Percentiles rank a stretch among this genome's conserved stretches.
These are phyloP conservation scores for Paramormyrops hopkinsi DNA, from an alignment of 2,797 vertebrate genomes.

Conservation along the genomic window DNA sequence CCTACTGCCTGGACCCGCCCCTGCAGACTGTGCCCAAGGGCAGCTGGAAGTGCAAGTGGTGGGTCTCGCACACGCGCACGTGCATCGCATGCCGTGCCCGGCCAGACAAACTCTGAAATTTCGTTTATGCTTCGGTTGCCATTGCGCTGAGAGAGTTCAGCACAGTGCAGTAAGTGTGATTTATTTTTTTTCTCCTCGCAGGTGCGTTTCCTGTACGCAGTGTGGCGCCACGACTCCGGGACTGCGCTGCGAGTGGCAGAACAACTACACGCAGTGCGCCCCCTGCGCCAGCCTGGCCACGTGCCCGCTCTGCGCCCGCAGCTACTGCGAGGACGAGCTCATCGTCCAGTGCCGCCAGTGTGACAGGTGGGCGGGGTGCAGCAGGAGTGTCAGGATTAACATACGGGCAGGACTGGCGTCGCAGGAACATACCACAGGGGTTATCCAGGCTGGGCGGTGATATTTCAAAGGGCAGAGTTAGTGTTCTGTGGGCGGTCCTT, in stretches of 20 bases:
- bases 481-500: neutral
- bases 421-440: neutral
- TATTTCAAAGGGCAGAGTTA: neutral
- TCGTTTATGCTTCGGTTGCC: neutral
- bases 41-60: slow-evolving; percentile 99
- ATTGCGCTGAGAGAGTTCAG: neutral
- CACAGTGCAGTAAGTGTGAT: neutral
- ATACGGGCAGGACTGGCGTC: neutral
- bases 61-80: neutral
- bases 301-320: slow-evolving; percentile 82
- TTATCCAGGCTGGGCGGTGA: neutral
- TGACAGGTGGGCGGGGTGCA: slow-evolving; percentile 71
- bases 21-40: slow-evolving; percentile 96
- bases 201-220: slow-evolving; percentile 96
- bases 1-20: slow-evolving; percentile 93
- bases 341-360: slow-evolving; percentile 95
- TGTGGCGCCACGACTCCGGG: slow-evolving; percentile 90
- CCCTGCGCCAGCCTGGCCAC: slow-evolving; percentile 85
- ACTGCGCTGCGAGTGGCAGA: slow-evolving; percentile 94
- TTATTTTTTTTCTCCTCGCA: slow-evolving; percentile 39
- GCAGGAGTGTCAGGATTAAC: neutral
- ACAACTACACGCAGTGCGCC: slow-evolving; percentile 96
- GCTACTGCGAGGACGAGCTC: slow-evolving; percentile 85
- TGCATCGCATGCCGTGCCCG: neutral
- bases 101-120: neutral